Percentiles rank a stretch among this genome's conserved stretches.
Evolutionary conservation across 2,113 vertebrate species (phyloP).

Genomic region (Anas platyrhynchos): DNA sequence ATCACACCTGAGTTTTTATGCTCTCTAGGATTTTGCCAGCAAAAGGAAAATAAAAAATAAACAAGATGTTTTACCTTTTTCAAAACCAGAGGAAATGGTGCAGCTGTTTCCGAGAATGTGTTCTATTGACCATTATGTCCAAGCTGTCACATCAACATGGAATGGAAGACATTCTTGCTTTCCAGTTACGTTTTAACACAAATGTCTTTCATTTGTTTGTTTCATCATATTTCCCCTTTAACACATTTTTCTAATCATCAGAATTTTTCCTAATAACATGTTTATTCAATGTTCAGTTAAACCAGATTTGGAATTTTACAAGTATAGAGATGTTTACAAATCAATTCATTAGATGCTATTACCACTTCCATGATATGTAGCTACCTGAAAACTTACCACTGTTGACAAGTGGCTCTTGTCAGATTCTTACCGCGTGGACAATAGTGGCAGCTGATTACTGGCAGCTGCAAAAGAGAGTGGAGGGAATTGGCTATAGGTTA

Average conservation of each 20-base stretch:
- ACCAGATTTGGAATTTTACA: not conserved
- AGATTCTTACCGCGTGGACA: not conserved
- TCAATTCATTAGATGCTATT: not conserved
- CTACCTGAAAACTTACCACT: not conserved
- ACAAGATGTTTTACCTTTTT: not conserved
- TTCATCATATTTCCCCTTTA: constrained; percentile 5
- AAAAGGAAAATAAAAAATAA: constrained; percentile 34
- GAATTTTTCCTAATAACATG: constrained; percentile 1
- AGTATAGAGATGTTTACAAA: not conserved
- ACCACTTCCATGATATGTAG: not conserved
- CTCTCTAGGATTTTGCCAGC: constrained; percentile 35
- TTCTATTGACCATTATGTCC: not conserved
- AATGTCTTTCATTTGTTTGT: constrained; percentile 41
- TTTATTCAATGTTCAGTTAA: not conserved
- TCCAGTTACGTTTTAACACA: constrained; percentile 11
- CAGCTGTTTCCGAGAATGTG: constrained; percentile 18
- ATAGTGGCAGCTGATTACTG: not conserved
- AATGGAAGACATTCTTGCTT: not conserved
- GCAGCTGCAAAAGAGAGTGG: not conserved
- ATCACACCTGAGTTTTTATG: constrained; percentile 40
- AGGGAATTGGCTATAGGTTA: not conserved
- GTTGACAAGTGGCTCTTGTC: not conserved
- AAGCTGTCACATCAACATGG: not conserved
- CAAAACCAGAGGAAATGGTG: not conserved
- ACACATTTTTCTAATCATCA: not conserved